Evolutionary conservation across 2,113 vertebrate species (phyloP).

Genomic region (Tursiops truncatus): DNA sequence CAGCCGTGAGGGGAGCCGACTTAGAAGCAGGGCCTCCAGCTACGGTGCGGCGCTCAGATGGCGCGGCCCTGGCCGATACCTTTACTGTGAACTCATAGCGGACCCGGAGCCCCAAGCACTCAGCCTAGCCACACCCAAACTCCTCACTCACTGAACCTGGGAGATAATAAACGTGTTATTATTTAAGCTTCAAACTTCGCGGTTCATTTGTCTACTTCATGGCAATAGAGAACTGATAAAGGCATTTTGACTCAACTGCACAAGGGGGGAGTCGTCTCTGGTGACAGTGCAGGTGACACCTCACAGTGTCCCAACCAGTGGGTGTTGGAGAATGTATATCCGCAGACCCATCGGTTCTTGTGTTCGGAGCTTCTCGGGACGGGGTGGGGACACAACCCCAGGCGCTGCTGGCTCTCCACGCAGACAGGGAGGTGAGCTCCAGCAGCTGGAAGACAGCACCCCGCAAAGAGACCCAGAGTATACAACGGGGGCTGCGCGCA

Average conservation of each 20-base stretch:
- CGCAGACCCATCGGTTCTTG: not conserved
- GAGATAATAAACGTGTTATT: not conserved
- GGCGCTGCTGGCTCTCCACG: accelerated
- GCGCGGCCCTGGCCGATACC: accelerated
- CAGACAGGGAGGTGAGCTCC: not conserved
- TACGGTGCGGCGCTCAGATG: not conserved
- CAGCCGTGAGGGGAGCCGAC: not conserved
- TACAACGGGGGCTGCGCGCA: too few relatives aligned
- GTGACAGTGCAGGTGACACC: not conserved
- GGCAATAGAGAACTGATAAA: not conserved
- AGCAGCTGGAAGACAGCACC: accelerated
- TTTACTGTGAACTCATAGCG: not conserved
- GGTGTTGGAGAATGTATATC: not conserved
- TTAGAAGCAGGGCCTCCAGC: not conserved
- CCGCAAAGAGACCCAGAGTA: too few relatives aligned
- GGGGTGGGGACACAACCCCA: not conserved
- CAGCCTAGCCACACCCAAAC: not conserved
- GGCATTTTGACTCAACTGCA: not conserved
- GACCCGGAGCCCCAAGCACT: not conserved
- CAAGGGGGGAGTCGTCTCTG: not conserved
- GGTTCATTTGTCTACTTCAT: not conserved
- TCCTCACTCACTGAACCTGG: not conserved
- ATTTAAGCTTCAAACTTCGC: not conserved
- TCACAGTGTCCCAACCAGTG: not conserved
- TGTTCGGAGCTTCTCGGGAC: not conserved